Base-by-base conservation (phyloP, 1,140 invertebrate genomes). In the Scaptomyza pallida region DNA sequence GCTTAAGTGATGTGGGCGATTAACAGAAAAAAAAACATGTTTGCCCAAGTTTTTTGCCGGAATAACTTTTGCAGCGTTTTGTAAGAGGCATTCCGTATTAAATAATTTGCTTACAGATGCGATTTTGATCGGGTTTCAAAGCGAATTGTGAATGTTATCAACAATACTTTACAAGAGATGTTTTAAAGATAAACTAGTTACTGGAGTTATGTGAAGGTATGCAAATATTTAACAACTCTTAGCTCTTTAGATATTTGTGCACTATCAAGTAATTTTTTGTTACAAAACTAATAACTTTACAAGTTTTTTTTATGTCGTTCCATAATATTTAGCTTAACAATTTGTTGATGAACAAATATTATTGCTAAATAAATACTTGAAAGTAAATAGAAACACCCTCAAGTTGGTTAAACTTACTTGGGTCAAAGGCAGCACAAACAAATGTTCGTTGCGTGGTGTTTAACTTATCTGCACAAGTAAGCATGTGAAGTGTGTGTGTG, bases 21-120 rank as follows among this genome's bases (percentile, higher is more conserved):
- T 76, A 75, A 61, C 61, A 30, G 26, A 6, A 59, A 40, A 78
- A 81, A 40, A 75, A 81, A 71, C 61, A 75, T 63, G 55, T 82
- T 75, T 35, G 47, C 23, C 41, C 23, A 61, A 72, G 47, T 57
- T 71, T 37, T 9, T 47, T 47, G 40, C 35, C 13, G 4, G 23
- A 62, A 51, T 30, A 59, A 68, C 19, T 52, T 68, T 62, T 37
- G 2, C 35, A 3, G 12, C 17, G 15, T 19, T 50, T 10, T 21
- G 5, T 6, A 16, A 12, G 16, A 6, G n/a, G 15, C 10, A 26
- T n/a, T 44, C 40, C 43, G 10, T 59, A 65, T 55, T 68, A 23
- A 73, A 69, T 73, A 59, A 62, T 69, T 69, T 59, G 62, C 19
- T 55, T 23, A 76, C 48, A 21, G 8, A 48, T 48, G 43, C 9